Evolutionary conservation across 1,140 invertebrate species (phyloP), one percentile per base, ranked within the genome.

Genomic region (Onthophagus taurus): DNA sequence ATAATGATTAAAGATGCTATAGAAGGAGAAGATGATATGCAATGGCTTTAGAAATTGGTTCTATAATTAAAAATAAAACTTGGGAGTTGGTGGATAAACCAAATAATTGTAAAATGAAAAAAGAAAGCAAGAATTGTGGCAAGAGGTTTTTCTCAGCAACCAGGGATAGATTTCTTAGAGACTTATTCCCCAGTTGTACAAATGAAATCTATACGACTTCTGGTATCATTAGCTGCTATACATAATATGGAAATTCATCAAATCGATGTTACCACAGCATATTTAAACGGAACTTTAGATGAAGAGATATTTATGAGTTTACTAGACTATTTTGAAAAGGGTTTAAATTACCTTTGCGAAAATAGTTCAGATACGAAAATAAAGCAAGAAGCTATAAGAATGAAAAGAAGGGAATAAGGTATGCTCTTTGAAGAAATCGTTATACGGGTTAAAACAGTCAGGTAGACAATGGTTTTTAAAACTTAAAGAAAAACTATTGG

Each of bases 121-220:
- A n/a, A n/a, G n/a, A 71, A 68, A 47, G 64, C 68, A 19, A 37
- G 63, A 18, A 50, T 67, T 30, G 62, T 68, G 13, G 63, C 54
- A 16, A 54, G 55, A 47, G 63, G 63, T 4, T 67, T 41, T 45
- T 35, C 36, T 7, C 58, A 63, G 47, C 52, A 50, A 37, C 31
- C 45, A 17, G 59, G 57, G 6, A 49, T 63, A 8, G 58, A 66
- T 48, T 64, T 52, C 47, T 7, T 50, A 18, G 61, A 66, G 44
- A 60, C 54, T 1, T 63, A 52, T 53, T 35, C 63, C 29, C 59
- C 64, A 8, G 57, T 65, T 31, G 52, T 45, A 17, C n/a, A 43
- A 52, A 47, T 50, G 51, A 29, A 38, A 49, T 23, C 36, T 18
- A 31, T 56, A n/a, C 38, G 51, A 26, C 47, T 48, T 4, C 14